Conservation (phyloP, 2,888 invertebrate genomes). For the Monoplex corrugatus region DNA sequence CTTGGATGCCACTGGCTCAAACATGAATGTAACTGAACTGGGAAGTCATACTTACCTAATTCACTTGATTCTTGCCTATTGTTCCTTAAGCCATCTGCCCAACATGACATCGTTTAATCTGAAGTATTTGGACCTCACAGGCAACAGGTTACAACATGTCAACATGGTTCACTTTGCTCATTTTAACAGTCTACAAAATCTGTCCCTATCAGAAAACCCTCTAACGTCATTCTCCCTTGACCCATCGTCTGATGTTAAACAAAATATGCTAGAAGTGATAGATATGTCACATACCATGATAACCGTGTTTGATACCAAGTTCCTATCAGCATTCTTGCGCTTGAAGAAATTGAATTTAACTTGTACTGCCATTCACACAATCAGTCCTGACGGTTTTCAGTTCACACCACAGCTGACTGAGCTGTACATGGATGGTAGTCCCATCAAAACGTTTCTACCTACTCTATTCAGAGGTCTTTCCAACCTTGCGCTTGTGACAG, state of each 20-base stretch:
- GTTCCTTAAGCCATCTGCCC: not conserved
- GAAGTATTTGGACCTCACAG: not conserved
- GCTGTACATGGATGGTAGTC: not conserved
- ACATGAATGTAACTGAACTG: no score
- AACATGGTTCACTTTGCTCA: not conserved
- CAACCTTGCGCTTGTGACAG: not conserved
- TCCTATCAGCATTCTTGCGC: not conserved
- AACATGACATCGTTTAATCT: not conserved
- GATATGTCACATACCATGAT: not conserved
- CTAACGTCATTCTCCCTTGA: not conserved
- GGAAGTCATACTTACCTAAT: no score
- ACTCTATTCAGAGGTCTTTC: not conserved
- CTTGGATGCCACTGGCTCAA: no score
- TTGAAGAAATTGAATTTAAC: slow-evolving; percentile 4
- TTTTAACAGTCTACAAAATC: not conserved
- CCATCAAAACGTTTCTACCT: not conserved
- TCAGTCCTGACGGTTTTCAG: not conserved
- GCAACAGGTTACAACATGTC: not conserved
- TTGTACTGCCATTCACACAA: slow-evolving; percentile 2
- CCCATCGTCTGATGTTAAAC: not conserved
- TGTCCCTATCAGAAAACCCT: slow-evolving; percentile 5
- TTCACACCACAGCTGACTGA: not conserved
- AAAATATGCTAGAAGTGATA: not conserved
- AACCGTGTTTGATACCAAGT: not conserved
- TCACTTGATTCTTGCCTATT: no score